These are phyloP conservation scores for Pseudochirops corinnae DNA, from an alignment of 2,797 vertebrate species.

Conservation along the genomic window DNA sequence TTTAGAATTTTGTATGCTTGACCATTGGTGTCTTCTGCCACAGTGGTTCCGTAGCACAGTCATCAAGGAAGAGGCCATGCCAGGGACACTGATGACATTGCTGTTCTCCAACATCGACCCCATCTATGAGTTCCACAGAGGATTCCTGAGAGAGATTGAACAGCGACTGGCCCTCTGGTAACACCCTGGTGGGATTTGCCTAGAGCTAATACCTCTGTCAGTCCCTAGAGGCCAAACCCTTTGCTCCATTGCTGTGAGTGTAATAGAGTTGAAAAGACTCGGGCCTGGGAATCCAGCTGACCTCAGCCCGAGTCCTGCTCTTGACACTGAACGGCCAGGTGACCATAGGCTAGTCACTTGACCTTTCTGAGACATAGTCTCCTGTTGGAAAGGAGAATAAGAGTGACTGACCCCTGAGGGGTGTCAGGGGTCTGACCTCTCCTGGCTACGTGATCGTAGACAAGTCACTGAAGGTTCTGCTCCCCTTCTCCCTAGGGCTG, in stretches of 20 bases:
- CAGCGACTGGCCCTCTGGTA: slow-evolving; percentile 96
- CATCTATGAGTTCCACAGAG: slow-evolving; percentile 95
- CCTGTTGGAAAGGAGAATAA: background rate
- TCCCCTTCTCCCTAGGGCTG: background rate
- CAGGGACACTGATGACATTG: slow-evolving; percentile 92
- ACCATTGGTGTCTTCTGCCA: background rate
- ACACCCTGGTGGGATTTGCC: slow-evolving; percentile 6
- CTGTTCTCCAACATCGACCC: slow-evolving; percentile 97
- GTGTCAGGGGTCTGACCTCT: background rate
- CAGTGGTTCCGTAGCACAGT: slow-evolving; percentile 98
- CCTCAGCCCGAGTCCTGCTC: background rate
- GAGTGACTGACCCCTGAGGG: too few species aligned
- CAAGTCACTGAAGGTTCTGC: background rate
- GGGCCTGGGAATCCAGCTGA: background rate
- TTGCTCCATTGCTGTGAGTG: background rate
- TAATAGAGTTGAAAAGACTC: background rate
- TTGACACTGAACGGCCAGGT: rapidly evolving
- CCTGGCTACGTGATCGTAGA: background rate
- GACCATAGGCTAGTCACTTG: background rate
- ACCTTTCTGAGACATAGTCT: background rate
- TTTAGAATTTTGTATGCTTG: background rate
- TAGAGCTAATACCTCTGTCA: rapidly evolving
- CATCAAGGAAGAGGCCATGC: slow-evolving; percentile 95
- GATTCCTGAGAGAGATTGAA: slow-evolving; percentile 95
- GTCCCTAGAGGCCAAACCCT: background rate